Percentiles rank a stretch among this genome's conserved stretches.
Conservation (phyloP, 2,113 vertebrate species). For the Crypturellus undulatus region DNA sequence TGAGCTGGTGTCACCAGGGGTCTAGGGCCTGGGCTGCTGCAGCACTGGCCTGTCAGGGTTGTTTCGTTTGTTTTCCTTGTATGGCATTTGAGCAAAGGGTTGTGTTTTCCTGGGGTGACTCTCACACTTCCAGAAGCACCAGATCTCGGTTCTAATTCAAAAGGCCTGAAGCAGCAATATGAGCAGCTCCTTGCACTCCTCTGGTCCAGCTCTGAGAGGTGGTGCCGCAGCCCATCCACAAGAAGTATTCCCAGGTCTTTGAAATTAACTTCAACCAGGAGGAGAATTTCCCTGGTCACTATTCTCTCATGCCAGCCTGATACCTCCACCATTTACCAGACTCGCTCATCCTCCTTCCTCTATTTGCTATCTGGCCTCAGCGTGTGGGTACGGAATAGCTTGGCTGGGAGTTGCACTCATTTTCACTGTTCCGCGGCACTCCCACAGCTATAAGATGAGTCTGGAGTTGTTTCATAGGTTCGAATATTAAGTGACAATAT, state of each 20-base stretch:
- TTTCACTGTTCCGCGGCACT: not conserved
- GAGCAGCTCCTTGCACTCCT: not conserved
- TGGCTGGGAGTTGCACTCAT: not conserved
- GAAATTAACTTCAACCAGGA: not conserved
- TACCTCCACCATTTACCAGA: not conserved
- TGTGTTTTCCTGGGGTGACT: not conserved
- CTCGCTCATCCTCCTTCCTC: no score
- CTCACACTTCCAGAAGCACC: not conserved
- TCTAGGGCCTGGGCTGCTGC: not conserved
- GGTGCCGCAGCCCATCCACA: rapidly evolving
- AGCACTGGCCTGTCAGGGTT: rapidly evolving
- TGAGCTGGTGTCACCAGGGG: not conserved
- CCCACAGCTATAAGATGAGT: not conserved
- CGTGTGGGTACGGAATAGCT: not conserved
- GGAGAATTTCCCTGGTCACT: not conserved
- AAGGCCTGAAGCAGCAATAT: not conserved
- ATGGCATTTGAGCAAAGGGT: not conserved
- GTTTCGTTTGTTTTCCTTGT: not conserved
- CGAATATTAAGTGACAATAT: not conserved
- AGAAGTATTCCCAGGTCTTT: not conserved
- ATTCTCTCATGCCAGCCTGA: no score
- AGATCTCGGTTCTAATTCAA: not conserved
- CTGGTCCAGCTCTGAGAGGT: not conserved
- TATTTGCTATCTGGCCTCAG: not conserved
- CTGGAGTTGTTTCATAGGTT: not conserved